Conservation (phyloP, 2,797 vertebrate genomes). For the Heterohyrax brucei region DNA sequence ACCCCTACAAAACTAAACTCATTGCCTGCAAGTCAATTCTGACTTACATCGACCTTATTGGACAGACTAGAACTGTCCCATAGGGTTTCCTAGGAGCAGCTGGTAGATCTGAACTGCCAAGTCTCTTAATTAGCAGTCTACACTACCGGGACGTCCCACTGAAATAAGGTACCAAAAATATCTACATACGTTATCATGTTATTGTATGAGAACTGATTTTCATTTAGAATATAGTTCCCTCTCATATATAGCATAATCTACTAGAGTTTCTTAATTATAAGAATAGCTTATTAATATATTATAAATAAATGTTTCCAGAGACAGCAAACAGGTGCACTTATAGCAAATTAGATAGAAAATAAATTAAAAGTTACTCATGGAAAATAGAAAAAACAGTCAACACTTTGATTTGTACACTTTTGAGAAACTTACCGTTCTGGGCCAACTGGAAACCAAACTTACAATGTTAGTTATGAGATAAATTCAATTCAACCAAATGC, state of each 20-base stretch:
- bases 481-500: neutral
- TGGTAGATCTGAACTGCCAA: too few relatives aligned
- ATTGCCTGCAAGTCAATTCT: too few relatives aligned
- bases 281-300: constrained; percentile 39
- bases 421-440: neutral
- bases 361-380: neutral
- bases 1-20: too few relatives aligned
- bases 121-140: too few relatives aligned
- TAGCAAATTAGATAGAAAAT: constrained; percentile 7
- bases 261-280: constrained; percentile 33
- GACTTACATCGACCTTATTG: too few relatives aligned
- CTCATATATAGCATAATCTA: constrained; percentile 10
- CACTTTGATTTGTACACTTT: neutral
- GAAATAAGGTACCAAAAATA: constrained; percentile 55
- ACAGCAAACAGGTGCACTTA: constrained; percentile 13
- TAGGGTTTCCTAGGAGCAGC: too few relatives aligned
- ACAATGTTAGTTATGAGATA: neutral
- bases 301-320: neutral
- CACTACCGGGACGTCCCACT: neutral
- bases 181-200: neutral
- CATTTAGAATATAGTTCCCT: neutral
- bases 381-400: constrained; percentile 44
- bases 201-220: constrained; percentile 63
- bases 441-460: constrained; percentile 21
- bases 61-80: too few relatives aligned